Evolutionary conservation across 1,140 invertebrate genomes (phyloP), one percentile per base, ranked within the genome.

Genomic region (Lepidurus packardi): DNA sequence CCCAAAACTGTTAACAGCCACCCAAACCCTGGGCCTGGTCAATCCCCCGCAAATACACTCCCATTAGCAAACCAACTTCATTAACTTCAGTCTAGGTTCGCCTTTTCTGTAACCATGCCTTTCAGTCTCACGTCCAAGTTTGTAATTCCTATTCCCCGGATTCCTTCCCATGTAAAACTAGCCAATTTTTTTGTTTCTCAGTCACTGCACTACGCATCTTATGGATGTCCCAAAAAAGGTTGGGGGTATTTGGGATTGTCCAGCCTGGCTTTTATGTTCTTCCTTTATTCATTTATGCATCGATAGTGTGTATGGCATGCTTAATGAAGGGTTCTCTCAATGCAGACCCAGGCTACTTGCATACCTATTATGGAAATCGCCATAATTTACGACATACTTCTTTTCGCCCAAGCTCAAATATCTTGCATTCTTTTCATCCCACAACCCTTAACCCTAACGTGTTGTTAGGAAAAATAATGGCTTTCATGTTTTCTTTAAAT

Each of bases 271-370:
- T 65, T 65, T 65, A 65, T 65, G 53, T 13, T 65, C 53, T 65
- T 65, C 53, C 53, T 65, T 65, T 65, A 65, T 65, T 65, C 53
- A 65, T 65, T 65, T 65, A 65, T 65, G 53, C 53, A 65, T 65
- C 16, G 53, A 65, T 65, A 65, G 53, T 65, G 53, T 65, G 53
- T 65, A 65, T 65, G 53, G 53, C 53, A 65, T 65, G 53, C 53
- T 65, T 65, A 65, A 65, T 65, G 53, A 65, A 65, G 53, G 53
- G 53, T 65, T 65, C 53, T n/a, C 53, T 65, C 53, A 65, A 65
- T 65, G 53, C 53, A 65, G 53, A 65, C 9, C 53, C 53, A 65
- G 53, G 53, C 53, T 65, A 65, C 53, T 65, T 65, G 53, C 53
- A 65, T 65, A 65, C 53, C 53, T 65, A 65, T 65, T 65, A 65